Evolutionary conservation across 2,888 invertebrate genomes (phyloP), one percentile per base, ranked within the genome.

Genomic region (Cosmia pyralina): DNA sequence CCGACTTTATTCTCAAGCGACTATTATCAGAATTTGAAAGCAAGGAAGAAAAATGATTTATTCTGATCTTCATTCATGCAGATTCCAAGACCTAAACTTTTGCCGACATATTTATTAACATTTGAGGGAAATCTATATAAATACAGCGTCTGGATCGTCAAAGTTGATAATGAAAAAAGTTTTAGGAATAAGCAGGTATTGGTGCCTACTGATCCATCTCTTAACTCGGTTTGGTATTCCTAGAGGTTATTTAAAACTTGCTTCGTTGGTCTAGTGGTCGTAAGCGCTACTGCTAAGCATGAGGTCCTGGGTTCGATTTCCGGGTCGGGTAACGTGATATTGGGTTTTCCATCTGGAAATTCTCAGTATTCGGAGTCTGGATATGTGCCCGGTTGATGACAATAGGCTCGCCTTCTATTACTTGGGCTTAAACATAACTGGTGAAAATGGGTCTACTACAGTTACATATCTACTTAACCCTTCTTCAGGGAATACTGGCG

Each of bases 71-170:
- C 19, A 38, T 46, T 70, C 46, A 62, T 53, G n/a, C 53, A 44
- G 10, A 57, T 57, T 68, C 8, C 15, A 15, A 63, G 17, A 8
- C 11, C 28, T 46, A 17, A 52, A 50, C 15, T 67, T 13, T 2
- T 72, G n/a, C 28, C 48, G 44, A 48, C 22, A 57, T 57, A 57
- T 63, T 69, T 70, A 72, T 64, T 69, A 52, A 48, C 7, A 17
- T 74, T 57, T 22, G 0, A 57, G 11, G 5, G 4, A 46, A 59
- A 68, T 78, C 55, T 74, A 69, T 71, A 75, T 72, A 70, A 59
- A 55, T 22, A 71, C 19, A 53, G 19, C 15, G n/a, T n/a, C 8
- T 34, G 28, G 44, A 38, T 19, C 19, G n/a, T 60, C 11, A 46
- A 62, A 15, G 28, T 19, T 11, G 15, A 19, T 59, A 58, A 70